Base-by-base conservation (phyloP, 2,113 vertebrate species). In the Triplophysa rosa region DNA sequence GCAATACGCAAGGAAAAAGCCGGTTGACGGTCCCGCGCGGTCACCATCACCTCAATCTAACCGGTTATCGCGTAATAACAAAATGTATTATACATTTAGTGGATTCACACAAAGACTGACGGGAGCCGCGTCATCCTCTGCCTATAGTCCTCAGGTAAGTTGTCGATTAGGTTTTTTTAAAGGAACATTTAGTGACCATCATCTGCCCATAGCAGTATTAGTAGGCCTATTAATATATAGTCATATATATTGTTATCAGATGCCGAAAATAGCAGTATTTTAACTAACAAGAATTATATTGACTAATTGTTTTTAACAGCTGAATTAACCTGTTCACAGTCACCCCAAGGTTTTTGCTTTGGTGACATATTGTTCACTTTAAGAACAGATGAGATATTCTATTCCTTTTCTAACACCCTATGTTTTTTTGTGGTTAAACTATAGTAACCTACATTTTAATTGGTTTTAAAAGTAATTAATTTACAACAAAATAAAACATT, bases 51-150 rank as follows among this genome's bases (percentile, higher is more conserved):
- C 8, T 40, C 9, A 0, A n/a, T 21, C 12, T 61, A 10, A 29
- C 78, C 23, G 64, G 12, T 12, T 69, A 42, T 19, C 5, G 17
- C 23, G 13, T 16, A 13, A 24, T 23, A 70, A 2, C 16, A 49
- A 74, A 59, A 95, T 96, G 94, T 95, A 94, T 61, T 95, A 95
- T 82, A 95, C 91, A 62, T 93, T 95, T 45, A 94, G 86, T 83
- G 87, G 92, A 52, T 88, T 96, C 80, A 89, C 93, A 14, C 93
- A 95, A 89, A 89, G 90, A 68, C 81, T 95, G 81, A 80, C 87
- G 0, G 92, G 91, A 76, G 82, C 91, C 0, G 85, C 85, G 58
- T 89, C 91, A 2, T 77, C 91, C 12, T 80, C 90, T 3, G 94
- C 93, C 0, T 94, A 93, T 65, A 87, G 0, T 6, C 94, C 94